Evolutionary conservation across 2,113 vertebrate species (phyloP).

Genomic region (Pontoporia blainvillei): DNA sequence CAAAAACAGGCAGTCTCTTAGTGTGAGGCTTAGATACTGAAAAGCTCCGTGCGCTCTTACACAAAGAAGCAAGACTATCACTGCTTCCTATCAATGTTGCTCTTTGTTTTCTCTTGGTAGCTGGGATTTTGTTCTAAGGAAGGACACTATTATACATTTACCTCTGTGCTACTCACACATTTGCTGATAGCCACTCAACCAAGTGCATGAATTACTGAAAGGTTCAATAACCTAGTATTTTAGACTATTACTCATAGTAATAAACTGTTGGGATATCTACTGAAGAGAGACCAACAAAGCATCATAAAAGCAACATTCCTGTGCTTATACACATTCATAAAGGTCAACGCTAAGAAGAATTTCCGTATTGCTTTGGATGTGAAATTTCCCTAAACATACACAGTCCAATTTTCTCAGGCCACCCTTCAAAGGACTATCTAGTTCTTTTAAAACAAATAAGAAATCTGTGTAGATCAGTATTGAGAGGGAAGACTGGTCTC

Average conservation of each 20-base stretch:
- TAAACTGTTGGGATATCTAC: background rate
- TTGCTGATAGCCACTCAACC: background rate
- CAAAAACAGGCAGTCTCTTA: background rate
- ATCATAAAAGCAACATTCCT: background rate
- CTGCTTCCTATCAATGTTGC: background rate
- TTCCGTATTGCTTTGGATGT: background rate
- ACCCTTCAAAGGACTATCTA: background rate
- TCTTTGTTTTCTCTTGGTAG: background rate
- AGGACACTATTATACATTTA: background rate
- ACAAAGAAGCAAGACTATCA: background rate
- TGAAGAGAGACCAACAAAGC: constrained; percentile 22
- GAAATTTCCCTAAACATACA: background rate
- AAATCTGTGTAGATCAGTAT: background rate
- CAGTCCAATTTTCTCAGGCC: background rate
- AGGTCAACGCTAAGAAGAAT: background rate
- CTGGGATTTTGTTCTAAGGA: constrained; percentile 18
- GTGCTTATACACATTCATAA: background rate
- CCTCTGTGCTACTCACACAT: background rate
- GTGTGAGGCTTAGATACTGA: background rate
- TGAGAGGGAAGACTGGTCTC: background rate
- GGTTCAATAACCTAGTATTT: background rate
- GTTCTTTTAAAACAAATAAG: background rate
- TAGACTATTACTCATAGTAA: constrained; percentile 4
- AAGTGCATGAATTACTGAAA: background rate
- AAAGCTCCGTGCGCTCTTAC: background rate